Conservation (phyloP, 1,140 invertebrate species). For the Bombus affinis region DNA sequence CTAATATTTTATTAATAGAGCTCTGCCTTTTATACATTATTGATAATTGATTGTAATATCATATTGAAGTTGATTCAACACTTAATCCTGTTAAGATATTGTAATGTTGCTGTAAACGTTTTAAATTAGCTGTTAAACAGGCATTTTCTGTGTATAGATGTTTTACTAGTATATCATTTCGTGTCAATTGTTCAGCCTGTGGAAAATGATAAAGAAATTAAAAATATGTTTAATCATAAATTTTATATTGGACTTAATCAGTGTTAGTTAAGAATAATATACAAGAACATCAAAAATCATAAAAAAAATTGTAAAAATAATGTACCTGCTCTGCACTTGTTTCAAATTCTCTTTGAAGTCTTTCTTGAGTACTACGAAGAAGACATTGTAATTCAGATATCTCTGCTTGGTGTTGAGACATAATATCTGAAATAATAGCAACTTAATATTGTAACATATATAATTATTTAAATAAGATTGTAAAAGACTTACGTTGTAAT, state of each 20-base stretch:
- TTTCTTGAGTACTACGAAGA: constrained; percentile 84
- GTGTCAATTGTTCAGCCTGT: constrained; percentile 85
- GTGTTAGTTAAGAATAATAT: background rate
- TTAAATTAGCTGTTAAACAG: constrained; percentile 86
- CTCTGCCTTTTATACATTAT: constrained; percentile 23
- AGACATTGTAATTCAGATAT: constrained; percentile 84
- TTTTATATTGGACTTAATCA: background rate
- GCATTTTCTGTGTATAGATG: constrained; percentile 92
- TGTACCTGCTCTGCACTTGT: constrained; percentile 83
- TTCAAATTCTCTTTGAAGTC: constrained; percentile 86
- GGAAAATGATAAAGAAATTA: constrained; percentile 41
- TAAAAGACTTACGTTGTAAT: constrained; percentile 84
- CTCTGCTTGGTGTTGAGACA: constrained; percentile 86
- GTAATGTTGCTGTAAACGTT: constrained; percentile 85
- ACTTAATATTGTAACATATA: background rate
- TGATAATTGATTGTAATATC: constrained; percentile 57
- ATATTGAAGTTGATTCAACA: constrained; percentile 81
- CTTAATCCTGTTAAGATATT: constrained; percentile 81
- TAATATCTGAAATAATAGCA: constrained; percentile 82
- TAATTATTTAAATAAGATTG: constrained; percentile 18
- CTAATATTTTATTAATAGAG: constrained; percentile 41
- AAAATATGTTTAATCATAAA: background rate
- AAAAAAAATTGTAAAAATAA: background rate
- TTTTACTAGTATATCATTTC: constrained; percentile 89
- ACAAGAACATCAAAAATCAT: background rate